Percentiles rank a stretch among this genome's conserved stretches.
phyloP scores from a whole-genome alignment of 2,113 vertebrate genomes.

The Sardina pilchardus region DNA sequence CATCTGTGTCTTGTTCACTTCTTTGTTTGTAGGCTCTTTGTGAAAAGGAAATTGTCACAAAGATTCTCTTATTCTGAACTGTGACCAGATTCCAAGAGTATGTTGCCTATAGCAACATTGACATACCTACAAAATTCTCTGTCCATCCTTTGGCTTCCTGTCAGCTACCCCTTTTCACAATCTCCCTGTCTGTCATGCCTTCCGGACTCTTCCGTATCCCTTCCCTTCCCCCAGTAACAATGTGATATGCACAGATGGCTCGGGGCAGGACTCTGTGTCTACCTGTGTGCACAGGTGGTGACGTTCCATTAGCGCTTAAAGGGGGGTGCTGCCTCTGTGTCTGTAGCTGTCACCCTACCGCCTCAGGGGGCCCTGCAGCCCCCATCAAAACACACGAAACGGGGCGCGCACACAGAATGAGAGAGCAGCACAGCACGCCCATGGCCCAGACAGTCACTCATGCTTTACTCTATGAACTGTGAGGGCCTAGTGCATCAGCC shows the following conservation, averaged over 20 bases:
- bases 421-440: too few species aligned
- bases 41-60: not conserved
- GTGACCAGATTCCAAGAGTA: not conserved
- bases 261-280: not conserved
- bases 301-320: conserved; percentile 25
- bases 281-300: conserved; percentile 28
- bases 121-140: conserved; percentile 8
- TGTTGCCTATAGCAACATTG: not conserved
- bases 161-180: not conserved
- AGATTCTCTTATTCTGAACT: not conserved
- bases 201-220: conserved; percentile 17
- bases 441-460: too few species aligned
- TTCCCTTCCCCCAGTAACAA: not conserved
- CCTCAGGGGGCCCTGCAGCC: not conserved
- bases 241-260: conserved; percentile 15
- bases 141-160: not conserved
- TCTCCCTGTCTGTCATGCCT: conserved; percentile 11
- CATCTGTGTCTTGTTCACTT: not conserved
- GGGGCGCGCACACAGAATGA: too few species aligned
- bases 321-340: not conserved
- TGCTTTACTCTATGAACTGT: too few species aligned
- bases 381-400: not conserved
- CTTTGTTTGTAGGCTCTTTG: not conserved
- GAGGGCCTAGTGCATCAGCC: too few species aligned
- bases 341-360: not conserved